phyloP scores from a whole-genome alignment of 2,797 vertebrate species.

The Tenualosa thibaudeaui region DNA sequence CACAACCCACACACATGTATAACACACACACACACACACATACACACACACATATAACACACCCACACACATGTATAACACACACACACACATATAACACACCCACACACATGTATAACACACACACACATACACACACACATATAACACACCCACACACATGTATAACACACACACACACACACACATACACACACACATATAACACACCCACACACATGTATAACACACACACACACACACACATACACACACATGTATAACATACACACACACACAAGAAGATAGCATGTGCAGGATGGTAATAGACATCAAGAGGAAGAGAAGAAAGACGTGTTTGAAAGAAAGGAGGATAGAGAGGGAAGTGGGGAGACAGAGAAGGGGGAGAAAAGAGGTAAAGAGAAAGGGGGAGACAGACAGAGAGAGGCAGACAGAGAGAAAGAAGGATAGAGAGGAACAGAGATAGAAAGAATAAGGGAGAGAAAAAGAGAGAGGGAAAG shows the following conservation, averaged over 20 bases:
- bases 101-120: background rate
- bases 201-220: background rate
- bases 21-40: background rate
- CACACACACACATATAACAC: background rate
- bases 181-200: background rate
- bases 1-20: background rate
- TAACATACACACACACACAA: background rate
- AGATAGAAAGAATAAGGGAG: conserved; percentile 27
- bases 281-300: no score
- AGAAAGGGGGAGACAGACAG: conserved; percentile 39
- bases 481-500: conserved; percentile 45
- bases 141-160: background rate
- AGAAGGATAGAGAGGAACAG: background rate
- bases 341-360: no score
- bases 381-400: no score
- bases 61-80: background rate
- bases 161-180: background rate
- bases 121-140: background rate
- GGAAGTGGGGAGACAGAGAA: no score
- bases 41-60: background rate
- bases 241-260: background rate
- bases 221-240: background rate
- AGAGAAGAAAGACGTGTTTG: no score
- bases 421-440: conserved; percentile 35
- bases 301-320: no score